Evolutionary conservation across 35 echinoderm and acorn worm genomes (phyloP).

Genomic region (Chiridota heheva): DNA sequence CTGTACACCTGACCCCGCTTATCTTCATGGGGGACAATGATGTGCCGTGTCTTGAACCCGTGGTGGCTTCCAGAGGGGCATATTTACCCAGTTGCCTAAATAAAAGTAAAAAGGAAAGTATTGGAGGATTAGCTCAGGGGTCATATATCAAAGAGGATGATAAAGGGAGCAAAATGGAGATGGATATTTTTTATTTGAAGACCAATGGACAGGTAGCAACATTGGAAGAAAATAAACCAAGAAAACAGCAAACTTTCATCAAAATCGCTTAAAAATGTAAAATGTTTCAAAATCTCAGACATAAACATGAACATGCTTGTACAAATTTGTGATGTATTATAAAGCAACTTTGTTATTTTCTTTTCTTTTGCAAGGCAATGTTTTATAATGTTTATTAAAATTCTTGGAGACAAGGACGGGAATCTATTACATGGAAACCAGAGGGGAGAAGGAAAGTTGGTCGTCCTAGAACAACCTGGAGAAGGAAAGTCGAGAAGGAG

Average conservation of each 20-base stretch:
- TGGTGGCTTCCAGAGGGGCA: constrained; percentile 37
- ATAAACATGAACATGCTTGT: no score
- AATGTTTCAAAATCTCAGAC: not conserved
- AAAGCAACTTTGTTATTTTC: no score
- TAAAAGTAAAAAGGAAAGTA: not conserved
- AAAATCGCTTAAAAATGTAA: not conserved
- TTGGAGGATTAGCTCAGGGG: no score
- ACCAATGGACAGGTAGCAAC: not conserved
- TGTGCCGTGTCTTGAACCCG: constrained; percentile 34
- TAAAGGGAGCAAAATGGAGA: not conserved
- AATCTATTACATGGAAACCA: no score
- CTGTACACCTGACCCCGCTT: constrained; percentile 25
- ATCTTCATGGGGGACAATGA: not conserved
- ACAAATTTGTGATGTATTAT: no score
- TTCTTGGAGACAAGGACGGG: no score
- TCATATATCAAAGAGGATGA: no score
- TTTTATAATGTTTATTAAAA: no score
- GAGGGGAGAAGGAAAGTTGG: no score
- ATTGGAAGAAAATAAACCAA: not conserved
- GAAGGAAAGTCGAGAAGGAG: no score
- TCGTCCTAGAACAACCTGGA: no score
- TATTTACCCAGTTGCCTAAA: constrained; percentile 58
- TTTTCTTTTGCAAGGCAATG: no score
- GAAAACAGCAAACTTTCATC: not conserved
- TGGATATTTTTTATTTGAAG: not conserved